These are phyloP conservation scores for Telmatochromis brachygnathus DNA, from an alignment of 2,113 vertebrate species.

Conservation along the genomic window DNA sequence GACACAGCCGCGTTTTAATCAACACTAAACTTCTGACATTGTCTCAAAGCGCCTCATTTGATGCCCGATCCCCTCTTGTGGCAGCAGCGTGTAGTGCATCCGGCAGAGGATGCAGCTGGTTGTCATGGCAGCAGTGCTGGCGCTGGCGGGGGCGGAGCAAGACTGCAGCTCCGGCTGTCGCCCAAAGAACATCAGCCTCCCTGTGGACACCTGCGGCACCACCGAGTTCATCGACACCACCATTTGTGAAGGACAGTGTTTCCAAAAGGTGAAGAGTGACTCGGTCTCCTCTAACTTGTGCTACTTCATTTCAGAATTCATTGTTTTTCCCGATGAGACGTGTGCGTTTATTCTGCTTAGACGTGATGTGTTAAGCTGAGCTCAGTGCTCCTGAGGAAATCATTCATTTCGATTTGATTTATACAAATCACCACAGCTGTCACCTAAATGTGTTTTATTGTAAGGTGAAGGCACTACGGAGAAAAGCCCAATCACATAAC, in stretches of 20 bases:
- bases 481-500: not conserved
- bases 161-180: constrained; percentile 63
- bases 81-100: constrained; percentile 16
- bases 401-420: not conserved
- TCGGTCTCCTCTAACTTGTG: not conserved
- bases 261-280: constrained; percentile 67
- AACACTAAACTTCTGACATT: not conserved
- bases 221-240: constrained; percentile 77
- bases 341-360: not conserved
- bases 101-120: constrained; percentile 62
- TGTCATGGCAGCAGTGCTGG: constrained; percentile 73
- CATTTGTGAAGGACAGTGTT: constrained; percentile 81
- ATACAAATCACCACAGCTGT: not conserved
- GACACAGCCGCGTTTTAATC: not conserved
- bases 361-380: too few species aligned
- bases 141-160: constrained; percentile 53
- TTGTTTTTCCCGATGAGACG: not conserved
- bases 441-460: not conserved
- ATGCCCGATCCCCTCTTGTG: not conserved
- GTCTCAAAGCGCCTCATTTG: not conserved
- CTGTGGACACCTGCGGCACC: constrained; percentile 77
- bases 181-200: constrained; percentile 76
- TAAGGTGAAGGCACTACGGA: not conserved
- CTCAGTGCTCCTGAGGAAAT: not conserved
- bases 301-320: too few species aligned